Evolutionary conservation across 2,888 invertebrate species (phyloP).

Genomic region (Volucella inflata): DNA sequence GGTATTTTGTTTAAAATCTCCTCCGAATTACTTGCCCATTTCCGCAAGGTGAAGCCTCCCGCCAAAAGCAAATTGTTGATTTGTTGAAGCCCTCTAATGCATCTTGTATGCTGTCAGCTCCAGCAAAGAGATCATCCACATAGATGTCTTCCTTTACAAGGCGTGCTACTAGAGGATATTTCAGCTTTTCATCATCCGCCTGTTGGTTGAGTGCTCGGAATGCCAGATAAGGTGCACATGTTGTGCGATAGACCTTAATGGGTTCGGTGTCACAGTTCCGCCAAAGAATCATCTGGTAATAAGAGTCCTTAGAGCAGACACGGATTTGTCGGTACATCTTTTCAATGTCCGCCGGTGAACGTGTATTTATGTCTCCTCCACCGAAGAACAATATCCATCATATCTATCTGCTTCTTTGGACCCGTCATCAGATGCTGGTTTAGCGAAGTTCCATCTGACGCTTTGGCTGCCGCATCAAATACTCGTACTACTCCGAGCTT

Average conservation of each 20-base stretch:
- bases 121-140: background rate
- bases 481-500: no score
- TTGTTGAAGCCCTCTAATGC: background rate
- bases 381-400: background rate
- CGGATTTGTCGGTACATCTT: conserved; percentile 16
- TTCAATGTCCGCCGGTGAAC: conserved; percentile 10
- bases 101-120: background rate
- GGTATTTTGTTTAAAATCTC: background rate
- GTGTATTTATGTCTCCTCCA: conserved; percentile 20
- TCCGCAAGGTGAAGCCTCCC: background rate
- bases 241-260: conserved; percentile 16
- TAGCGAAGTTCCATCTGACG: background rate
- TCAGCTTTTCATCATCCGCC: background rate
- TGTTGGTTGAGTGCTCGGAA: background rate
- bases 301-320: conserved; percentile 11
- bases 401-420: background rate
- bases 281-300: conserved; percentile 7
- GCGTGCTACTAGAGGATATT: background rate
- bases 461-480: background rate
- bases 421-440: conserved; percentile 10
- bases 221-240: conserved; percentile 2
- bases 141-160: background rate
- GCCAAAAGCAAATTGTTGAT: background rate
- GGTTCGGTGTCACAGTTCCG: conserved; percentile 14
- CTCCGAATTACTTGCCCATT: background rate